Percentiles rank a stretch among this genome's conserved stretches.
These are phyloP conservation scores for Sepiola atlantica DNA, from an alignment of 2,888 invertebrate genomes.

Conservation along the genomic window DNA sequence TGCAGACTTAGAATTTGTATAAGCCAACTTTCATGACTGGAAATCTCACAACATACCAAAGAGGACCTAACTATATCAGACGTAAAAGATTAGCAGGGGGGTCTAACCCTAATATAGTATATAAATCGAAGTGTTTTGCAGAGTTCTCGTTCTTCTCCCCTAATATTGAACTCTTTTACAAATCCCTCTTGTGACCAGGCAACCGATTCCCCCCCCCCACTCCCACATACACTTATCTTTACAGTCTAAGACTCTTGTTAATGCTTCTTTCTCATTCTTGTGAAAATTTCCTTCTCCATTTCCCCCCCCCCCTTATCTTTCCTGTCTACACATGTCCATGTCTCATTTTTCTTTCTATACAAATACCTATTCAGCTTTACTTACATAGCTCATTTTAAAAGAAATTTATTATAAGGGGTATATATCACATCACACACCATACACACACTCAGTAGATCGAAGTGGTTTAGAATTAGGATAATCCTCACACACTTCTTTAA, in stretches of 20 bases:
- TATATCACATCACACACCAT: too few species aligned
- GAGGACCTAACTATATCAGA: too few species aligned
- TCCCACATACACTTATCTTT: not conserved
- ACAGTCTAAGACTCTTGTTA: not conserved
- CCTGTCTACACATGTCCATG: not conserved
- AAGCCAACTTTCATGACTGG: too few species aligned
- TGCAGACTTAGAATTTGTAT: too few species aligned
- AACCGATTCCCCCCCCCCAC: not conserved
- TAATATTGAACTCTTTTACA: not conserved
- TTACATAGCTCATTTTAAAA: too few species aligned
- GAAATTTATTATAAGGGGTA: too few species aligned
- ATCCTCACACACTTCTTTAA: too few species aligned
- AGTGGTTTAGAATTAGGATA: too few species aligned
- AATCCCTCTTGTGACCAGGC: not conserved
- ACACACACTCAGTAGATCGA: too few species aligned
- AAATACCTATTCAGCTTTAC: not conserved
- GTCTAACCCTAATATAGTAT: too few species aligned
- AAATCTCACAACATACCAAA: too few species aligned
- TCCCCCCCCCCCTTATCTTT: not conserved
- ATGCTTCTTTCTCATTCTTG: not conserved
- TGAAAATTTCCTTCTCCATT: not conserved
- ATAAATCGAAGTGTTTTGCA: not conserved
- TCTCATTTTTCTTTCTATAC: not conserved
- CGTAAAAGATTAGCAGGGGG: too few species aligned
- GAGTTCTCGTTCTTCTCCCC: not conserved